Conservation (phyloP, 2,888 invertebrate species). For the Netelia virgata region DNA sequence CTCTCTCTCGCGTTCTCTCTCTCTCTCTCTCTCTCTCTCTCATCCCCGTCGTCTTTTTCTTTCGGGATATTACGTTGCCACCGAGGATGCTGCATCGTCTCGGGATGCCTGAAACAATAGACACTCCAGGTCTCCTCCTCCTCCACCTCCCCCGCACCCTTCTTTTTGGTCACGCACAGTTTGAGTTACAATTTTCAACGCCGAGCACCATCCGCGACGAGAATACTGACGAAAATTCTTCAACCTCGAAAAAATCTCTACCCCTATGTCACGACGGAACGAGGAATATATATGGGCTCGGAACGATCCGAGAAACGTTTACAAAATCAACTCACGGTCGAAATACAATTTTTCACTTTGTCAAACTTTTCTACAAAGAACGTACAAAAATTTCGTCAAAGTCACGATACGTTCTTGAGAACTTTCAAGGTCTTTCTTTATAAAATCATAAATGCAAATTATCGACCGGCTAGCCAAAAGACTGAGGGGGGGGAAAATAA, state of each 20-base stretch:
- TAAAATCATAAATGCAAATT: neutral
- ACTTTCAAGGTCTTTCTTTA: no score
- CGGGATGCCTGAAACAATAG: slow-evolving; percentile 78
- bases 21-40: slow-evolving; percentile 1
- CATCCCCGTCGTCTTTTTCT: neutral
- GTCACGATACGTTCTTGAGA: no score
- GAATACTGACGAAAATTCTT: slow-evolving; percentile 26
- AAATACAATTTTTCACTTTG: neutral
- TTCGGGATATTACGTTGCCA: slow-evolving; percentile 80
- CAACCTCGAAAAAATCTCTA: neutral
- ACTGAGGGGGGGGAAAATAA: neutral
- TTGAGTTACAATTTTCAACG: slow-evolving; percentile 58
- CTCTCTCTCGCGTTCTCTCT: slow-evolving; percentile 28
- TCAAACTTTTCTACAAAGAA: neutral
- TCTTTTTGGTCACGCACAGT: slow-evolving; percentile 4
- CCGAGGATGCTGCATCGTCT: slow-evolving; percentile 55
- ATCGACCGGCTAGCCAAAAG: neutral
- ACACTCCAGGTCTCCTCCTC: slow-evolving; percentile 66
- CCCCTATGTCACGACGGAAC: slow-evolving; percentile 15
- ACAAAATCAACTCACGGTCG: neutral
- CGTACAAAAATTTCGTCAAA: no score
- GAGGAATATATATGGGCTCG: slow-evolving; percentile 30
- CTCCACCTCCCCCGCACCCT: neutral
- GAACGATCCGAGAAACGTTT: neutral
- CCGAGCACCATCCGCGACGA: slow-evolving; percentile 31